Conservation (phyloP, 2,888 invertebrate species). For the Lasioglossum oenotherae region DNA sequence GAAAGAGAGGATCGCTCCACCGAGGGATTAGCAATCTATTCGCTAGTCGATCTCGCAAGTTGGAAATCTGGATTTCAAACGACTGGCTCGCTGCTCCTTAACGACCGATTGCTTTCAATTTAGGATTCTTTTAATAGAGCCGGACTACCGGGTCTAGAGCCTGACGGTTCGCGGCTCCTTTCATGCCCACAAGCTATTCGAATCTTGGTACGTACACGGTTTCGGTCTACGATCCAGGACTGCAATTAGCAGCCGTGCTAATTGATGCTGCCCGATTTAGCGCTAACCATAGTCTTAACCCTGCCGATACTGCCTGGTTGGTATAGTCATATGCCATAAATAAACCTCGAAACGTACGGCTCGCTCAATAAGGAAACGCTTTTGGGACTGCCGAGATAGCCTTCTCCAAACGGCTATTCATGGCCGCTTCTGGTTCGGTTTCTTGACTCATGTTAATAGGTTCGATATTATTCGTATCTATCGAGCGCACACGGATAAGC, state of each 20-base stretch:
- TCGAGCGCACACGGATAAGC: too few relatives aligned
- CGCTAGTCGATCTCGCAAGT: background rate
- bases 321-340: background rate
- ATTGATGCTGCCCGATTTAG: background rate
- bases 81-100: constrained; percentile 22
- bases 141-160: background rate
- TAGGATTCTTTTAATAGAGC: constrained; percentile 41
- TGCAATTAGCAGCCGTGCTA: background rate
- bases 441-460: too few relatives aligned
- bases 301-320: background rate
- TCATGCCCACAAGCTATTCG: background rate
- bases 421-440: too few relatives aligned
- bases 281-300: background rate
- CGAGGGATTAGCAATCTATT: constrained; percentile 40
- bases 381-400: background rate
- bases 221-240: background rate
- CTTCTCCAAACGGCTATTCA: background rate
- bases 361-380: background rate
- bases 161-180: background rate
- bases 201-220: background rate
- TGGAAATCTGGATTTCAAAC: constrained; percentile 51
- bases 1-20: background rate
- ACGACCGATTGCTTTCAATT: constrained; percentile 51
- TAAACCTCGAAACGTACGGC: background rate
- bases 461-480: too few relatives aligned